Base-by-base conservation (phyloP, 2,888 invertebrate species). In the Micoletzkya japonica region DNA sequence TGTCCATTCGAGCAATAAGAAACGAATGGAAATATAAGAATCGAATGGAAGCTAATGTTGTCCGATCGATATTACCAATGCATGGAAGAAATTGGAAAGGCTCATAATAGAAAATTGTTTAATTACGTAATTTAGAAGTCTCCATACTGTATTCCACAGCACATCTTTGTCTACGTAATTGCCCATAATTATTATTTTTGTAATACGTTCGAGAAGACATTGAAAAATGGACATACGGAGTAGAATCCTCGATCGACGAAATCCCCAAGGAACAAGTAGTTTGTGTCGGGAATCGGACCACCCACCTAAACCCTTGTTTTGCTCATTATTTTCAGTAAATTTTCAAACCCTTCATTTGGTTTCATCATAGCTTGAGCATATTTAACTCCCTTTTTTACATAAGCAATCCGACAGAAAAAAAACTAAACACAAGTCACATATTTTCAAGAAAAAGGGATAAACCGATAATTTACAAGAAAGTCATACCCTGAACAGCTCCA, bases 211-310 rank as follows among this genome's bases (percentile, higher is more conserved):
- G 14, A 17, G 14, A n/a, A n/a, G n/a, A n/a, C n/a, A n/a, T n/a
- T n/a, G 6, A 36, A 17, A 30, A n/a, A 26, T 39, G n/a, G 17
- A 6, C 67, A 97, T 7, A 97, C 98, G 89, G 98, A 98, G 87
- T 98, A 98, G 88, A 97, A 98, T 54, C 98, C 98, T 88, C 98
- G 89, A 87, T 98, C 98, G 14, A 99, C 98, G 89, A 98, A 98
- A 87, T 98, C 98, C 28, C 98, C 98, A 93, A 98, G 95, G 86
- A 98, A 98, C 74, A 98, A 89, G 87, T 98, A 98, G 88, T 97
- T 98, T 76, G 97, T 98, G 87, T 96, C 95, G 20, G 98, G 98
- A 68, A 98, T 95, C 90, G 97, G 95, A 30, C 97, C 97, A 54
- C 98, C 98, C 32, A 97, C 96, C 75, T 75, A 54, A 44, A 61